A percentile compares a stretch with the other conserved stretches of the same genome.
Evolutionary conservation across 37 sponge, comb jelly and placozoan species (phyloP).

Genomic region (Oopsacas minuta): DNA sequence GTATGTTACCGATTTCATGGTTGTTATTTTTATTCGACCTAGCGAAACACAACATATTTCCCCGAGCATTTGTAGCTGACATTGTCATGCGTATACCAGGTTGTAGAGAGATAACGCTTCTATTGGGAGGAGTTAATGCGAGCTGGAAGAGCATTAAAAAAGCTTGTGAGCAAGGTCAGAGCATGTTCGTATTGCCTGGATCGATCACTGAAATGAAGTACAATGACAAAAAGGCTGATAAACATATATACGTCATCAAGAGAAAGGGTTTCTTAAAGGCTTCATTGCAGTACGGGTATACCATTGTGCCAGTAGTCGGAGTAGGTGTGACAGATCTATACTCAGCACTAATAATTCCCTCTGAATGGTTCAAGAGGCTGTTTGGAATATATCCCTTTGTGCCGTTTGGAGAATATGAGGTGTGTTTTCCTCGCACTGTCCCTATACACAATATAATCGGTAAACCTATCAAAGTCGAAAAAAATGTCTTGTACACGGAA

Average conservation of each 20-base stretch:
- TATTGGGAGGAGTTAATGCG: not conserved
- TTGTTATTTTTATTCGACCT: not conserved
- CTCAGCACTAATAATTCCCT: not conserved
- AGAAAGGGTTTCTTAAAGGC: slow-evolving; percentile 11
- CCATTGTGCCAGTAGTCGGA: not conserved
- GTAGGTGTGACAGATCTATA: not conserved
- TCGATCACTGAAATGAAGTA: not conserved
- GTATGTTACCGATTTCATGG: not conserved
- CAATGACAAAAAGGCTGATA: not conserved
- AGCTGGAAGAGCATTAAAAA: not conserved
- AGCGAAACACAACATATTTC: not conserved
- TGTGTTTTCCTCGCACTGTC: not conserved
- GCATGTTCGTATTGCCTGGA: not conserved
- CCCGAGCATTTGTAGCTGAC: not conserved
- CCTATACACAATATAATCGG: not conserved
- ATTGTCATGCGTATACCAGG: not conserved
- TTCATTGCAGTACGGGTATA: not conserved
- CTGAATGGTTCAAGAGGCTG: not conserved
- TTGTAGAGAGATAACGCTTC: not conserved
- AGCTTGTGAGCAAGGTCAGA: not conserved
- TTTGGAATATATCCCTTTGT: not conserved
- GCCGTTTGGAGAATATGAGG: not conserved
- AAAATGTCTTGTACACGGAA: not conserved
- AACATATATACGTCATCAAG: not conserved
- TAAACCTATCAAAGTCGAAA: slow-evolving; percentile 5